These are phyloP conservation scores for Berghia stephanieae DNA, from an alignment of 1,140 invertebrate species.

Conservation along the genomic window DNA sequence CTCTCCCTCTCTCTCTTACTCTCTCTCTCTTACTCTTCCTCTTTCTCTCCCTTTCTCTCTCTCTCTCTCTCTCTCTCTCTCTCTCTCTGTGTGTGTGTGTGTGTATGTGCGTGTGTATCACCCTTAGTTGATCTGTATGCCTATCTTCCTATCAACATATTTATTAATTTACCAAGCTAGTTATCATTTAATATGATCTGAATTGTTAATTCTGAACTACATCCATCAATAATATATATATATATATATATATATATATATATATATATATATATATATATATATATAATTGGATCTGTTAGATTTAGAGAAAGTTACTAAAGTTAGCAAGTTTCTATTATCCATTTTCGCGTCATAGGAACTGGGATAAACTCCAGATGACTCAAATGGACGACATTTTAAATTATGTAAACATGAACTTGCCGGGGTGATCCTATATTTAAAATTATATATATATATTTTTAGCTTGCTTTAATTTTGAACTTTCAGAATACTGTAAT, in stretches of 20 bases:
- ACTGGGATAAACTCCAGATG: neutral
- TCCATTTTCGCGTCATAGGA: neutral
- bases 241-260: neutral
- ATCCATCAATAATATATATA: neutral
- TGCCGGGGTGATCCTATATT: too few species aligned
- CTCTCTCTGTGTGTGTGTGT: constrained; percentile 18
- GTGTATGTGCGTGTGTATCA: constrained; percentile 16
- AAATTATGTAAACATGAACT: too few species aligned
- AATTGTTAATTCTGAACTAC: neutral
- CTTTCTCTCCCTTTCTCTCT: constrained; percentile 3
- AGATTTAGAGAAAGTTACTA: neutral
- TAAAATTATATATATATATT: too few species aligned
- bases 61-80: constrained; percentile 15
- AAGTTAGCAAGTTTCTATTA: neutral
- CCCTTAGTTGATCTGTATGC: neutral
- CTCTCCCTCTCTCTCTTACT: too few species aligned
- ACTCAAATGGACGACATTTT: too few species aligned
- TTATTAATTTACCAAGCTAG: neutral
- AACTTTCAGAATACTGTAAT: too few species aligned
- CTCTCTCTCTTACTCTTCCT: neutral
- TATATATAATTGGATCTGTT: neutral
- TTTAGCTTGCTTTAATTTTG: too few species aligned
- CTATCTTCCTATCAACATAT: neutral
- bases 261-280: neutral
- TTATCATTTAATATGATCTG: neutral